Evolutionary conservation across 2,797 vertebrate genomes (phyloP).

Genomic region (Labeo calbasu): DNA sequence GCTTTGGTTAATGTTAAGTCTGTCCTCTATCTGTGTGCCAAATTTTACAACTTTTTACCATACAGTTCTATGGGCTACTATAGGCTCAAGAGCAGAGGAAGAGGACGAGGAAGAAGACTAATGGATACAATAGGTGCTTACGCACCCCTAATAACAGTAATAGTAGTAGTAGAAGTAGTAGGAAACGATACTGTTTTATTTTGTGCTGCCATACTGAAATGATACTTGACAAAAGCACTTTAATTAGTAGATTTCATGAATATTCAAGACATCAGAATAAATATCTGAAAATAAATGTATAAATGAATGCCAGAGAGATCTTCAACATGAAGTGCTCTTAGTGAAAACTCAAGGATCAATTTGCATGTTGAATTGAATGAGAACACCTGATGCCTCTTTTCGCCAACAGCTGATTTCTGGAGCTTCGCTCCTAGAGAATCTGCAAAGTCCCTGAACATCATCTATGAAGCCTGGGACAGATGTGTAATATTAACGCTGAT

Average conservation of each 20-base stretch:
- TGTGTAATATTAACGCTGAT: background rate
- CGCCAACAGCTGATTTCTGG: background rate
- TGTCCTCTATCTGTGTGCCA: background rate
- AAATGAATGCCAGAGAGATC: background rate
- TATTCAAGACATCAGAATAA: background rate
- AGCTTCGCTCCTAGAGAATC: background rate
- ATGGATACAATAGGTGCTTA: background rate
- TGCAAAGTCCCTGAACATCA: background rate
- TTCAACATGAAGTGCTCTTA: slow-evolving; percentile 1
- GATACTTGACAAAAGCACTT: background rate
- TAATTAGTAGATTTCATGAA: slow-evolving; percentile 19
- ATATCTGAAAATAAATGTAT: background rate
- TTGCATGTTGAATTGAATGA: slow-evolving; percentile 1
- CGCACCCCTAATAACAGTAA: background rate
- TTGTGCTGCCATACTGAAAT: background rate
- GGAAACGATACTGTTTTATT: background rate
- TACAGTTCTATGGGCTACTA: background rate
- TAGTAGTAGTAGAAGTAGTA: background rate
- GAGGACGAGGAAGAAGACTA: background rate
- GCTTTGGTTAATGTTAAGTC: background rate
- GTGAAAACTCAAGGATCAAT: slow-evolving; percentile 8
- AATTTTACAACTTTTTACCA: background rate
- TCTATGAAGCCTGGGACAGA: background rate
- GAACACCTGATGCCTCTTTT: slow-evolving; percentile 18
- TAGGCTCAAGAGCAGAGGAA: background rate